Evolutionary conservation across 2,113 vertebrate species (phyloP), one percentile per base, ranked within the genome.

Genomic region (Paraplagusia blochii): DNA sequence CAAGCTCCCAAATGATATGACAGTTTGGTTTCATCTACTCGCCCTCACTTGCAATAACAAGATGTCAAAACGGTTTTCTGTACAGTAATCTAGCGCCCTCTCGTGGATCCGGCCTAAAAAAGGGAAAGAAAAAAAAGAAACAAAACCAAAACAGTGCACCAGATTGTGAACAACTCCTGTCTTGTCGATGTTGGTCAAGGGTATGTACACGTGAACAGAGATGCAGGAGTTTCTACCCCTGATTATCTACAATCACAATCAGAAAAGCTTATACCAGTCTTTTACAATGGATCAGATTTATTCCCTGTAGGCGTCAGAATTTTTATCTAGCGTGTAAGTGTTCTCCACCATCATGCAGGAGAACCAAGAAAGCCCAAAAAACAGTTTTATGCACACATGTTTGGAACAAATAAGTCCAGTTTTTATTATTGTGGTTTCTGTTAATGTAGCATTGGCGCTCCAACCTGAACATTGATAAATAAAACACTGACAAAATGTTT

Each of bases 381-480:
- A 78, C 22, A 29, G 22, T 29, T 29, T 81, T 84, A 82, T 85
- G 82, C 87, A 85, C 85, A 82, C 78, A 62, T 69, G 75, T 80
- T 86, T 90, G 83, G 86, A 90, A 87, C 88, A 88, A 88, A 88
- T 57, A 83, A 84, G 81, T 90, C 88, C 90, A 86, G 81, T 87
- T 88, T 90, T 92, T 88, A 90, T 90, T 90, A 76, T 85, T 82
- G 82, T 85, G 81, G 71, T 76, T 83, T 84, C 64, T 87, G 85
- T 89, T 85, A 88, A 89, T 78, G 82, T 80, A 87, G 89, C 85
- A 80, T 82, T 87, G 81, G 82, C 62, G 76, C 79, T 82, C 87
- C 74, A 84, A 89, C 73, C 80, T 85, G 76, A 88, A 90, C 86
- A 90, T 82, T 85, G 88, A 92, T 92, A 92, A 92, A 92, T 92